Base-by-base conservation (phyloP, 1,140 invertebrate genomes). In the Procambarus virginalis region DNA sequence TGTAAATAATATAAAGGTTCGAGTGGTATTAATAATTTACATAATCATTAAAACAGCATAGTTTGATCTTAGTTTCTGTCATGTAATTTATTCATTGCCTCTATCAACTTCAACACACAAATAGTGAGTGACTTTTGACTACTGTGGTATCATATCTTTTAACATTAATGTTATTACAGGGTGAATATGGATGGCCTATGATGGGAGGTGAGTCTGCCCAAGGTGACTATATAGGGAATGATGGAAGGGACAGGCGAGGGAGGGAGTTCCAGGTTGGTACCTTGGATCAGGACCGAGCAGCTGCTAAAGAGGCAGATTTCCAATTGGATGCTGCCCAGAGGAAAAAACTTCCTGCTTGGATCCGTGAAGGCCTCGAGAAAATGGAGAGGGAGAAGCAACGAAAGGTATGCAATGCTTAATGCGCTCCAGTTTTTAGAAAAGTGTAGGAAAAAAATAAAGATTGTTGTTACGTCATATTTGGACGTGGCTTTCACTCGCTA, bases 381-480 rank as follows among this genome's bases (percentile, higher is more conserved):
- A 99, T 99, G 97, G 98, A 99, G 94, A 95, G 97, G 79, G 98
- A 99, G 92, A 99, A 99, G 94, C 96, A 96, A 93, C 97, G 97
- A 93, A 97, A 97, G 92, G 94, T 92, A 64, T 17, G 83, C 34
- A 34, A 34, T 34, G 34, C 34, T 34, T 34, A 34, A 34, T 34
- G 34, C 34, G 34, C 34, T 34, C 34, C 34, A 34, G 34, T 34
- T 34, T 34, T 34, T 34, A 34, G 34, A 34, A 34, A 34, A 34
- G 34, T 34, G 34, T 34, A 34, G 34, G 34, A 34, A 34, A 34
- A n/a, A 34, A 34, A 34, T 34, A 34, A 34, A 34, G 34, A 34
- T n/a, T n/a, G n/a, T 34, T 34, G 34, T 34, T 34, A 34, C 34
- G 34, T 34, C 34, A 34, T 34, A 34, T 34, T 34, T 34, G 34